Percentiles rank a stretch among this genome's conserved stretches.
Evolutionary conservation across 2,888 invertebrate species (phyloP).

Genomic region (Acanthococcus lagerstroemiae): DNA sequence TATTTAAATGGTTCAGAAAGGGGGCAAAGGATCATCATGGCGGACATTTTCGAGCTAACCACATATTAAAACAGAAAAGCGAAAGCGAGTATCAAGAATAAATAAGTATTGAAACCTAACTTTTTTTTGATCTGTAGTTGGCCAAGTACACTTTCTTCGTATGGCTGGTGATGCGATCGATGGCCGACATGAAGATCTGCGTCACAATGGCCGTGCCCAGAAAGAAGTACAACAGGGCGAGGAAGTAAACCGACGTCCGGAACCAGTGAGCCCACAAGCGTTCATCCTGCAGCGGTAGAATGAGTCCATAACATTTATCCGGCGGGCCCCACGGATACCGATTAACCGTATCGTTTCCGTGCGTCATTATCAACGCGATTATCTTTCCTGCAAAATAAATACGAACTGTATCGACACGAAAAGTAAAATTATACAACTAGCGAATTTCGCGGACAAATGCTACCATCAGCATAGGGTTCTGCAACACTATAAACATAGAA

Average conservation of each 20-base stretch:
- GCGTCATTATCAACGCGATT: no score
- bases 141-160: slow-evolving; percentile 84
- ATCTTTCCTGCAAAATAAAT: no score
- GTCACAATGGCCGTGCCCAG: slow-evolving; percentile 98
- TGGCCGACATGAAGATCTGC: slow-evolving; percentile 98
- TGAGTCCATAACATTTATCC: slow-evolving; percentile 64
- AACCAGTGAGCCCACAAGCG: slow-evolving; percentile 62
- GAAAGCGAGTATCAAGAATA: no score
- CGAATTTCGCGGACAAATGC: not conserved
- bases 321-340: slow-evolving; percentile 36
- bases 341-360: slow-evolving; percentile 10
- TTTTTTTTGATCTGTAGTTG: slow-evolving; percentile 28
- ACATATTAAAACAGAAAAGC: no score
- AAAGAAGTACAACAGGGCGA: slow-evolving; percentile 83
- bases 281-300: slow-evolving; percentile 67
- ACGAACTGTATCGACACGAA: not conserved
- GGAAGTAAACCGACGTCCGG: slow-evolving; percentile 82
- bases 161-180: slow-evolving; percentile 97
- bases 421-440: not conserved
- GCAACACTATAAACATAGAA: no score
- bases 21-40: no score
- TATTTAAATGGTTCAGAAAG: no score
- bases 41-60: no score
- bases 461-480: no score
- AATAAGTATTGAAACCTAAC: not conserved